These are phyloP conservation scores for Punctoribates punctum DNA, from an alignment of 2,888 invertebrate species.

Conservation along the genomic window DNA sequence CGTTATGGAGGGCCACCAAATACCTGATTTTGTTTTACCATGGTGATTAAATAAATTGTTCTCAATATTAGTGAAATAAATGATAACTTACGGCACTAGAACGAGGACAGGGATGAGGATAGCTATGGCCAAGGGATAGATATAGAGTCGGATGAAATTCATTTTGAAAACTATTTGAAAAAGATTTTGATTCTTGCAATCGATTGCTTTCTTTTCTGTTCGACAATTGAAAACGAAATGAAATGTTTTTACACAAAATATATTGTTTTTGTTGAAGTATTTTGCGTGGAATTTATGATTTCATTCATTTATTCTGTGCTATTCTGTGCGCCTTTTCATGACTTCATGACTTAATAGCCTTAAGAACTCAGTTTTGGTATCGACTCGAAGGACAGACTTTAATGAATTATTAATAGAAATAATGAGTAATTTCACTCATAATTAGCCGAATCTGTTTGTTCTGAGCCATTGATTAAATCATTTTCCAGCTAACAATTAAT, in stretches of 20 bases:
- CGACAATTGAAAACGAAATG: too few species aligned
- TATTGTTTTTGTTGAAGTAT: not conserved
- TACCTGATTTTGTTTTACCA: not conserved
- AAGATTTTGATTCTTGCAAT: not conserved
- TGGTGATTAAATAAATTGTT: not conserved
- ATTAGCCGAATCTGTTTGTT: too few species aligned
- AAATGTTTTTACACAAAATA: too few species aligned
- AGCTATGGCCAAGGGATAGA: constrained; percentile 2
- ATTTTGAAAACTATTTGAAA: not conserved
- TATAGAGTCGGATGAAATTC: constrained; percentile 1
- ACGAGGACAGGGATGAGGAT: not conserved
- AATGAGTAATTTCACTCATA: too few species aligned
- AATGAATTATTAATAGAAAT: not conserved
- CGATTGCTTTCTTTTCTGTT: too few species aligned
- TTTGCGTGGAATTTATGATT: not conserved
- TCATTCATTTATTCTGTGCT: not conserved
- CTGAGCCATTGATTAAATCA: too few species aligned
- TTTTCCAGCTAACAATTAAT: too few species aligned
- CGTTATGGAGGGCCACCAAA: not conserved
- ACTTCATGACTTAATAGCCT: constrained; percentile 6
- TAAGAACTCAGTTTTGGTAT: not conserved
- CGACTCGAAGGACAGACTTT: not conserved
- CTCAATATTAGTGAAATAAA: not conserved
- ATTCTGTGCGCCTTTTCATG: too few species aligned
- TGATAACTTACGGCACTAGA: constrained; percentile 5